Conservation (phyloP, 64 coral and sea anemone genomes). For the Anthopleura sola region DNA sequence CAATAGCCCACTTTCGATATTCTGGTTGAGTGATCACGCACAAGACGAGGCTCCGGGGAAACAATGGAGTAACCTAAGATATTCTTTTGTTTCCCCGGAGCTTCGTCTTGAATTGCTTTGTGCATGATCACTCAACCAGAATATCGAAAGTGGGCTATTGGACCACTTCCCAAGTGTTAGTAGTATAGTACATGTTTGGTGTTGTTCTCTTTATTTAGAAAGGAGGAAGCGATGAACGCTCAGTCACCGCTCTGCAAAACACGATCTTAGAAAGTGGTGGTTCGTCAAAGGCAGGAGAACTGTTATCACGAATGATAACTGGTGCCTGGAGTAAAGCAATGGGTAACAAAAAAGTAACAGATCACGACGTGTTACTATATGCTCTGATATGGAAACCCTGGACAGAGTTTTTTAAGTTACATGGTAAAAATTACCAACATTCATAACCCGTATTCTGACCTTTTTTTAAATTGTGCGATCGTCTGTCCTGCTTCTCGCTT, state of each 20-base stretch:
- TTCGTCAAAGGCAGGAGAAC: constrained; percentile 3
- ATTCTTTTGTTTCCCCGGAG: too few relatives aligned
- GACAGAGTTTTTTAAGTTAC: neutral
- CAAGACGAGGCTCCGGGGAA: too few relatives aligned
- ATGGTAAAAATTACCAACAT: neutral
- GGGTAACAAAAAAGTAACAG: neutral
- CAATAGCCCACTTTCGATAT: too few relatives aligned
- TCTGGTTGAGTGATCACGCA: too few relatives aligned
- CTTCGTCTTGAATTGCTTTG: too few relatives aligned
- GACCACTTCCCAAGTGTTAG: too few relatives aligned
- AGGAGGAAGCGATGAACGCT: neutral
- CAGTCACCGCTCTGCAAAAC: neutral
- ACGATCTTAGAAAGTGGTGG: neutral
- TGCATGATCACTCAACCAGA: too few relatives aligned
- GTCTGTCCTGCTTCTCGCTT: too few relatives aligned
- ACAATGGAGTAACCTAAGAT: too few relatives aligned
- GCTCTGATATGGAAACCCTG: constrained; percentile 10
- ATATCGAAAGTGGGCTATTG: too few relatives aligned
- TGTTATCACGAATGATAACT: constrained; percentile 11
- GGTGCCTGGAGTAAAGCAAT: constrained; percentile 16
- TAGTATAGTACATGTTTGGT: neutral
- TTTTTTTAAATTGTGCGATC: too few relatives aligned
- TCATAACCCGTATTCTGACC: too few relatives aligned
- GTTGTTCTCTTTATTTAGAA: neutral
- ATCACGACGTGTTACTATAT: neutral